A percentile compares a stretch with the other conserved stretches of the same genome.
phyloP scores from a whole-genome alignment of 2,888 invertebrate species.

The Caradrina clavipalpis region DNA sequence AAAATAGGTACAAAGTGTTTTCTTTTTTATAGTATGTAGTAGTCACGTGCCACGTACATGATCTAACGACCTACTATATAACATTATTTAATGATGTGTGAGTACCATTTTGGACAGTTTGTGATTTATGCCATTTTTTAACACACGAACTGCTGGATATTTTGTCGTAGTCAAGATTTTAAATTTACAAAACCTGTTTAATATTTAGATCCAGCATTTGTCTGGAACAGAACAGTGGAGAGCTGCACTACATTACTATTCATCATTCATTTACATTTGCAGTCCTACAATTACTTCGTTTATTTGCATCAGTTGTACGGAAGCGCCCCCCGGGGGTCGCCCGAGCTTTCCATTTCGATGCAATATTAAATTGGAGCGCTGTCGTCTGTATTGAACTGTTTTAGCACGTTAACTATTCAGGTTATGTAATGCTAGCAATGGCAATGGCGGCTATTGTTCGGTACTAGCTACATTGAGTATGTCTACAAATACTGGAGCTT shows the following conservation, averaged over 20 bases:
- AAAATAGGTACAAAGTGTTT: no score
- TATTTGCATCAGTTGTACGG: constrained; percentile 43
- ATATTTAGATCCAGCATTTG: constrained; percentile 14
- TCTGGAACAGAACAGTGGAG: neutral
- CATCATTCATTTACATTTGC: constrained; percentile 50
- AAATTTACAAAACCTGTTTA: neutral
- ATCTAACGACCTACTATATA: no score
- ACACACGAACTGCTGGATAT: no score
- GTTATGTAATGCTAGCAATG: constrained; percentile 15
- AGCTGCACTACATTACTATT: constrained; percentile 37
- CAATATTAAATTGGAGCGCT: constrained; percentile 53
- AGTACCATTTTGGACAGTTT: no score
- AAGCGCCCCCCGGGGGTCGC: constrained; percentile 18
- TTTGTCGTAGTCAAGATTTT: neutral
- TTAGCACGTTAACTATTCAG: constrained; percentile 27
- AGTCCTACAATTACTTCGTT: constrained; percentile 48
- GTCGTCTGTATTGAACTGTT: constrained; percentile 29
- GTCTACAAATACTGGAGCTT: neutral
- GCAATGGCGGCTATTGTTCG: constrained; percentile 8
- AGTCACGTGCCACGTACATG: no score
- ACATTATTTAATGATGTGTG: no score
- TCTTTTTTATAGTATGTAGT: no score
- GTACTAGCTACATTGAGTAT: neutral
- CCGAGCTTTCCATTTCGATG: constrained; percentile 46
- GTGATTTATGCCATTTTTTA: no score